Evolutionary conservation across 2,113 vertebrate genomes (phyloP).

Genomic region (Heliornis fulica): DNA sequence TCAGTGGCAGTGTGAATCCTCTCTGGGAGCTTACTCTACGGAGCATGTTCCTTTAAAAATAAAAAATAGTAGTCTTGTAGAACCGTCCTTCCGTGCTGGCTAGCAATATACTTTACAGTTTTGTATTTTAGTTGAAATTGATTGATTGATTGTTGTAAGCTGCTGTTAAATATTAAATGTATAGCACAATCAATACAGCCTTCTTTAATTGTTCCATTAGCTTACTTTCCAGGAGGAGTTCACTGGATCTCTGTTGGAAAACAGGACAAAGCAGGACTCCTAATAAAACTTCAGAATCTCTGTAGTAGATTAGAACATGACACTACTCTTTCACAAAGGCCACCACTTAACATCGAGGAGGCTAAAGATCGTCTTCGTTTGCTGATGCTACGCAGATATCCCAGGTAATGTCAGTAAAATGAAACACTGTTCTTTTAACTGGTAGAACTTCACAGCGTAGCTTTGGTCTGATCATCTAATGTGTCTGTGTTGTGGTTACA

Average conservation of each 20-base stretch:
- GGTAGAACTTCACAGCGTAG: not conserved
- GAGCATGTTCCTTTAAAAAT: not conserved
- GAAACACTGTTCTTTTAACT: not conserved
- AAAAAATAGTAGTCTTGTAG: not conserved
- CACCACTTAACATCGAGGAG: constrained; percentile 89
- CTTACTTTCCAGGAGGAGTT: constrained; percentile 89
- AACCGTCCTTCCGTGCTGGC: not conserved
- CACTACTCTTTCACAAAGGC: constrained; percentile 73
- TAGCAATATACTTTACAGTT: not conserved
- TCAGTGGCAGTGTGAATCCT: not conserved
- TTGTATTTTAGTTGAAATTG: not conserved
- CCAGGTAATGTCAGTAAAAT: constrained; percentile 73
- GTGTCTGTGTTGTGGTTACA: not conserved
- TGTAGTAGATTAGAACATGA: constrained; percentile 90
- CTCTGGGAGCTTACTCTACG: not conserved
- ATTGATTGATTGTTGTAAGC: not conserved
- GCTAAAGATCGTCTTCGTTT: constrained; percentile 92
- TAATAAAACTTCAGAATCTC: constrained; percentile 92
- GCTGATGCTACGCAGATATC: constrained; percentile 84
- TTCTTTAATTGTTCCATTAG: constrained; percentile 69
- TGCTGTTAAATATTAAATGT: not conserved
- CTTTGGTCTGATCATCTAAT: not conserved
- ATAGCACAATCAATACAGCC: not conserved
- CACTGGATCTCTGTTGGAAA: constrained; percentile 95
- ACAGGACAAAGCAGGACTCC: constrained; percentile 88